Percentiles rank a stretch among this genome's conserved stretches.
These are phyloP conservation scores for Rhinoderma darwinii DNA, from an alignment of 2,113 vertebrate genomes.

Conservation along the genomic window DNA sequence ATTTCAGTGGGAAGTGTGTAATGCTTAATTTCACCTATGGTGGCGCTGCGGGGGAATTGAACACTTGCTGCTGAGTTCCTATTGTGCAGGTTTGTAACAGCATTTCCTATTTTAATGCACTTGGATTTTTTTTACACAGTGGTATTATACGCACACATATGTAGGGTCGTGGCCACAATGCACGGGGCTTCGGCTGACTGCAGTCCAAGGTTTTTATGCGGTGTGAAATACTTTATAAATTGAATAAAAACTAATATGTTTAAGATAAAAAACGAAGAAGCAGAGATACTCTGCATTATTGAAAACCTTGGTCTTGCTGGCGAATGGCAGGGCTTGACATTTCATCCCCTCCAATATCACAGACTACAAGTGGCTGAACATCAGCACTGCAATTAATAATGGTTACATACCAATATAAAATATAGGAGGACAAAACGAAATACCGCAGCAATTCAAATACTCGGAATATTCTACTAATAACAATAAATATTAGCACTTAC, in stretches of 20 bases:
- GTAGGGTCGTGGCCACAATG: not conserved
- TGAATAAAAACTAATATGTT: not conserved
- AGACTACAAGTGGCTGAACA: not conserved
- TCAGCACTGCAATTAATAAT: not conserved
- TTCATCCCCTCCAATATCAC: not conserved
- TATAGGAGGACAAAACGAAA: not conserved
- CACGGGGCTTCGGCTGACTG: not conserved
- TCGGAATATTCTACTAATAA: not conserved
- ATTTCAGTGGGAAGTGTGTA: no score
- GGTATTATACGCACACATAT: not conserved
- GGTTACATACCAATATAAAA: not conserved
- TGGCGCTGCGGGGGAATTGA: no score
- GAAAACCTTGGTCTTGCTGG: not conserved
- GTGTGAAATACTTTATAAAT: not conserved
- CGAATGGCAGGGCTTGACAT: not conserved
- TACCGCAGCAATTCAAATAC: not conserved
- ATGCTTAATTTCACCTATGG: no score
- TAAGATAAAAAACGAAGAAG: not conserved
- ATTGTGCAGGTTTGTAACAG: not conserved
- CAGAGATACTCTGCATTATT: constrained; percentile 21
- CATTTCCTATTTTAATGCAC: not conserved
- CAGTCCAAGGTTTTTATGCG: no score
- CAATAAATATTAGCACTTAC: constrained; percentile 22
- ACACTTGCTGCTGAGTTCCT: no score
- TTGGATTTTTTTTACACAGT: not conserved